phyloP scores from a whole-genome alignment of 35 echinoderm and acorn worm species.

The Diadema setosum region DNA sequence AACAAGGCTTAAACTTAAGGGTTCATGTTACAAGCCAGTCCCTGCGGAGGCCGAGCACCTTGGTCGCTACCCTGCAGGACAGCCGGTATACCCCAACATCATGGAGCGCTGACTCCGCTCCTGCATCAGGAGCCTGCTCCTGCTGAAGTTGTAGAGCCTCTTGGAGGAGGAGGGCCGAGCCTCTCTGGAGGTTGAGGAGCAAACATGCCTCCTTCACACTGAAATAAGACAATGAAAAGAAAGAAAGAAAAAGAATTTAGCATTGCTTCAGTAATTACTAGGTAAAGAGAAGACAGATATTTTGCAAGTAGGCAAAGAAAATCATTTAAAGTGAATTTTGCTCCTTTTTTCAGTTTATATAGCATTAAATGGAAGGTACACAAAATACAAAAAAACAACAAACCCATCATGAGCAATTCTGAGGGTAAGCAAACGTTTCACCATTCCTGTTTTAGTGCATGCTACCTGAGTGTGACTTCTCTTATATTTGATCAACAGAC shows the following conservation, averaged over 20 bases:
- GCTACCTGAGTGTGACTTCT: too few species aligned
- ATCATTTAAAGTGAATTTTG: too few species aligned
- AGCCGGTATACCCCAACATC: constrained; percentile 73
- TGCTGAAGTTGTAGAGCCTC: constrained; percentile 57
- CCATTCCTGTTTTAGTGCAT: too few species aligned
- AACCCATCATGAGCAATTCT: too few species aligned
- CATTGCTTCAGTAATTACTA: background rate
- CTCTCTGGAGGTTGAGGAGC: constrained; percentile 51
- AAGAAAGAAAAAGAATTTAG: background rate
- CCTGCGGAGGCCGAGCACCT: constrained; percentile 48
- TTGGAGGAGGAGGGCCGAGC: constrained; percentile 63
- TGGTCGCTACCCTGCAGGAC: constrained; percentile 32
- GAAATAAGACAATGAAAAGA: background rate
- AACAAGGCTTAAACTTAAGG: too few species aligned
- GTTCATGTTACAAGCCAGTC: constrained; percentile 65
- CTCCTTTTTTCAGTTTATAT: too few species aligned
- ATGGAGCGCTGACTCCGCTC: constrained; percentile 21
- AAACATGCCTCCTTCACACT: constrained; percentile 75
- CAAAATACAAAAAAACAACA: too few species aligned
- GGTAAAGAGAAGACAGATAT: too few species aligned
- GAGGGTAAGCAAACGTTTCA: too few species aligned
- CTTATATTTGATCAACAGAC: too few species aligned
- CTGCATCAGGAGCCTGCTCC: constrained; percentile 8
- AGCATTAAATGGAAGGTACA: too few species aligned
- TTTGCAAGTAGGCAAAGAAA: too few species aligned